phyloP scores from a whole-genome alignment of 2,888 invertebrate genomes.

The Hyposoter dolosus region DNA sequence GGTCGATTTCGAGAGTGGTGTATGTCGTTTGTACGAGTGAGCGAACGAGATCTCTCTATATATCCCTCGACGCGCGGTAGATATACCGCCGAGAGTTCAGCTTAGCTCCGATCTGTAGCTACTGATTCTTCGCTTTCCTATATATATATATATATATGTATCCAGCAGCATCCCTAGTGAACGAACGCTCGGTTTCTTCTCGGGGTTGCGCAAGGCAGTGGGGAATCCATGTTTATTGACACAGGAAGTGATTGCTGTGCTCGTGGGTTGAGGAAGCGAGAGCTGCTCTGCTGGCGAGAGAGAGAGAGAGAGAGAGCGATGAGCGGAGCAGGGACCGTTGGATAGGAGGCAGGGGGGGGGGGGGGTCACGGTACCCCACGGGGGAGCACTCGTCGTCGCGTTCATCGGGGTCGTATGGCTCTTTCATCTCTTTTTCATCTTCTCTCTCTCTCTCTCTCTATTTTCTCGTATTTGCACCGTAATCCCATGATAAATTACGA shows the following conservation, averaged over 20 bases:
- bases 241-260: constrained; percentile 83
- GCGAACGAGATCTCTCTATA: constrained; percentile 68
- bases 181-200: constrained; percentile 52
- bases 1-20: constrained; percentile 70
- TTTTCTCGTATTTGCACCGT: constrained; percentile 81
- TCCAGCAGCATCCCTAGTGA: constrained; percentile 58
- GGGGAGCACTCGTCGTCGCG: constrained; percentile 65
- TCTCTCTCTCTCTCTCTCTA: constrained; percentile 20
- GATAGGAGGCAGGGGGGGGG: constrained; percentile 19
- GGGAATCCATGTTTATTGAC: constrained; percentile 82
- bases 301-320: neutral
- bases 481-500: constrained; percentile 84
- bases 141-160: constrained; percentile 10
- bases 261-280: constrained; percentile 65
- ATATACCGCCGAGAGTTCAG: constrained; percentile 62
- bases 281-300: too few species aligned
- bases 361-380: constrained; percentile 68
- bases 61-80: constrained; percentile 39
- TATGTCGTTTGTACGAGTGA: constrained; percentile 71
- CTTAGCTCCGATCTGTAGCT: constrained; percentile 63
- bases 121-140: constrained; percentile 31
- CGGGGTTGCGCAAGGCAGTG: constrained; percentile 53
- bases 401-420: constrained; percentile 53
- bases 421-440: constrained; percentile 26
- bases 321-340: neutral